phyloP scores from a whole-genome alignment of 2,888 invertebrate species.

The Julus scandinavius region DNA sequence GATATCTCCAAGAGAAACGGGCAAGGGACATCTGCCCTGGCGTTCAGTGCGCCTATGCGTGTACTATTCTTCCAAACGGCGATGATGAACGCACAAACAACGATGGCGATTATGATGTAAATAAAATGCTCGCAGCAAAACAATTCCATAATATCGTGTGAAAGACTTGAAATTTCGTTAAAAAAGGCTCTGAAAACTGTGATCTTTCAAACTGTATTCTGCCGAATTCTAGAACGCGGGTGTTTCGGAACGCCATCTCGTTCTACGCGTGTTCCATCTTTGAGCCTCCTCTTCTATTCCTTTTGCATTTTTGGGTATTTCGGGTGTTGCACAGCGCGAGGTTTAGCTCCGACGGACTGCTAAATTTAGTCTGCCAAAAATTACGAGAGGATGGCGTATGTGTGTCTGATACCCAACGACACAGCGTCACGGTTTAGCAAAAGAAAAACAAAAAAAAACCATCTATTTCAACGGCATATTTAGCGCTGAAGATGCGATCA shows the following conservation, averaged over 20 bases:
- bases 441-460: neutral
- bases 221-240: neutral
- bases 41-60: neutral
- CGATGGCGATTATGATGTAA: neutral
- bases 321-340: neutral
- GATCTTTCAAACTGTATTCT: neutral
- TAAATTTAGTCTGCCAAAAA: conserved; percentile 35
- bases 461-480: conserved; percentile 6
- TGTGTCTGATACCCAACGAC: conserved; percentile 22
- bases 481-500: neutral
- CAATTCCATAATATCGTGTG: neutral
- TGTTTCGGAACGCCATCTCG: neutral
- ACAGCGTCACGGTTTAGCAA: conserved; percentile 15
- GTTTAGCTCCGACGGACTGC: neutral
- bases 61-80: neutral
- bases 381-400: conserved; percentile 30
- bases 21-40: neutral
- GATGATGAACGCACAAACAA: neutral
- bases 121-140: neutral
- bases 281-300: conserved; percentile 11
- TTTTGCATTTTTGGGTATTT: conserved; percentile 34
- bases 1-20: neutral
- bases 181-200: neutral
- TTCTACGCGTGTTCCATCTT: neutral
- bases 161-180: neutral